Base-by-base conservation (phyloP, 2,888 invertebrate genomes). In the Erpobdella octoculata region DNA sequence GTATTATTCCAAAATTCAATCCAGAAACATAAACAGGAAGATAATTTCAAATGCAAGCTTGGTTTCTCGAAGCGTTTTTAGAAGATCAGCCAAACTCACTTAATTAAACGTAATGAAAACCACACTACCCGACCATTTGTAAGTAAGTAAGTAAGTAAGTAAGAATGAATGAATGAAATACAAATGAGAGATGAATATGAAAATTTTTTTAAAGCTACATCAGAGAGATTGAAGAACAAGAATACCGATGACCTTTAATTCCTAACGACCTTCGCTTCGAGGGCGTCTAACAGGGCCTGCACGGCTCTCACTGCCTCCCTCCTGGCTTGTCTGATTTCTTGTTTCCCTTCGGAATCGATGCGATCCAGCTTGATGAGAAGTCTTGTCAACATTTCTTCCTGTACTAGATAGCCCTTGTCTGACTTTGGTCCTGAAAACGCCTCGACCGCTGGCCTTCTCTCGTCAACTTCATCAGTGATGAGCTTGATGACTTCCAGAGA, bases 331-430 rank as follows among this genome's bases (percentile, higher is more conserved):
- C 95, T 86, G 70, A 96, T 91, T 78, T 90, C 90, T 70, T 93
- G 93, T 79, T 91, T 90, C 18, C 93, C 93, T 75, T 93, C 92
- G 0, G 93, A 91, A 80, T 94, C 93, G 74, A 96, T 90, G 78
- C 90, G 90, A 82, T 96, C 96, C 76, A 96, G 85, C 82, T 83
- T 82, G 25, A 95, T 88, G 76, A 96, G 87, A 82, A 92, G 91
- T 75, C 95, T 88, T 0, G 94, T 95, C 58, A 96, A 85, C 94
- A 96, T 94, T 85, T 96, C 96, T 81, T 96, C 96, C 73, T 96
- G 85, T 81, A 88, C 92, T 74, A 90, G 85, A 81, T 92, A 96
- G 75, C 89, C 87, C 80, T 91, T 92, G 80, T 91, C 90, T 78
- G 66, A 74, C 64, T 79, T 81, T 18, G 70, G 65, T 2, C 83